Percentiles rank a stretch among this genome's conserved stretches.
Evolutionary conservation across 2,113 vertebrate species (phyloP).

Genomic region (Carassius auratus): DNA sequence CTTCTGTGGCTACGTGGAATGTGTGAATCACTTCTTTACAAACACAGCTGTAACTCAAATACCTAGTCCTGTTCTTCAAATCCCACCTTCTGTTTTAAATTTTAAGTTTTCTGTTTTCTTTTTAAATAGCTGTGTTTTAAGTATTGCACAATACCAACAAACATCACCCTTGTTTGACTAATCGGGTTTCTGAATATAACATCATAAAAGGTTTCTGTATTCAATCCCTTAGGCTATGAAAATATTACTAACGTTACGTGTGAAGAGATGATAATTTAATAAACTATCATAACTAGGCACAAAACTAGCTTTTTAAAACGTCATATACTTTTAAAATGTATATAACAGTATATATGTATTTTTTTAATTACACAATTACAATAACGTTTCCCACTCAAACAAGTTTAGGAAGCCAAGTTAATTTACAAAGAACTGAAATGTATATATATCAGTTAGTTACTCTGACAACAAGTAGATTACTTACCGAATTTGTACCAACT

Average conservation of each 20-base stretch:
- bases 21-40: conserved; percentile 52
- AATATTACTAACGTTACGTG: not conserved
- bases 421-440: not conserved
- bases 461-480: not conserved
- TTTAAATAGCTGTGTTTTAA: not conserved
- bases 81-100: not conserved
- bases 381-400: not conserved
- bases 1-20: conserved; percentile 52
- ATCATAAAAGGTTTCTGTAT: not conserved
- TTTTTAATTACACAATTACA: not conserved
- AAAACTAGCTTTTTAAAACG: not conserved
- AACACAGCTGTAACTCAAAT: not conserved
- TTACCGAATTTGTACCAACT: conserved; percentile 39
- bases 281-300: not conserved
- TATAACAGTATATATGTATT: too few species aligned
- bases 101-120: too few species aligned
- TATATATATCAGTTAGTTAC: too few species aligned
- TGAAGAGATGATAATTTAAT: not conserved
- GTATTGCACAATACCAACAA: not conserved
- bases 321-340: not conserved
- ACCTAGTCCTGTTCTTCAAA: not conserved
- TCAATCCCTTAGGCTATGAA: conserved; percentile 15
- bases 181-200: not conserved
- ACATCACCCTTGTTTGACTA: not conserved
- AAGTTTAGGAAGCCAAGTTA: conserved; percentile 21